Evolutionary conservation across 2,113 vertebrate species (phyloP), one percentile per base, ranked within the genome.

Genomic region (Saccopteryx bilineata): DNA sequence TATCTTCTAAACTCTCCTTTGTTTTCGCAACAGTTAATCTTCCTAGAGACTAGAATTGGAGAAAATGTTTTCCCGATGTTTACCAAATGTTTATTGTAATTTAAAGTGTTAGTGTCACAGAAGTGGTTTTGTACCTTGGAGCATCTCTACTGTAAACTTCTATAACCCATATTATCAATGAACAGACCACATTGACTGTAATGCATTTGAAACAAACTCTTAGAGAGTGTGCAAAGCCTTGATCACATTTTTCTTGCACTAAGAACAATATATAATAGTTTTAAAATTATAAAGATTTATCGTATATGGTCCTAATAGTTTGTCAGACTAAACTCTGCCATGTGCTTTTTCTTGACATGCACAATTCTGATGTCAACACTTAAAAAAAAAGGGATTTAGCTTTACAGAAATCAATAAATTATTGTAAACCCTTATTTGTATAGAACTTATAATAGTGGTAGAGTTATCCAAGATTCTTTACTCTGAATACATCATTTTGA

Each of bases 361-460:
- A 33, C 24, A 78, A 15, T 87, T 85, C 17, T 89, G 46, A 76
- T 33, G 15, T 28, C 19, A 58, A 90, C 1, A 56, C 8, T 83
- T 1, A 46, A 68, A 46, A 26, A 46, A 78, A 54, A 85, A 93
- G 46, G 18, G 7, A 90, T 28, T 13, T 65, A 50, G 3, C 61
- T 97, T 94, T 94, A 31, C 92, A 96, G 95, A 96, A 85, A 88
- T 46, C 26, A 91, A 17, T 54, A 72, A 61, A 90, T 81, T 2
- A 80, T 72, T 93, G 1, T 85, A 93, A 96, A 90, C 52, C 94
- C 17, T 90, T 81, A 93, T 90, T 39, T 79, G 18, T 78, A n/a
- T 39, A 86, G 93, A 18, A 50, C 2, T 52, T 81, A 50, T 24
- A 93, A 79, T 10, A 81, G 93, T 76, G 7, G 3, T 2, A 82